A percentile compares a stretch with the other conserved stretches of the same genome.
phyloP scores from a whole-genome alignment of 2,797 vertebrate genomes.

The Octomys mimax region DNA sequence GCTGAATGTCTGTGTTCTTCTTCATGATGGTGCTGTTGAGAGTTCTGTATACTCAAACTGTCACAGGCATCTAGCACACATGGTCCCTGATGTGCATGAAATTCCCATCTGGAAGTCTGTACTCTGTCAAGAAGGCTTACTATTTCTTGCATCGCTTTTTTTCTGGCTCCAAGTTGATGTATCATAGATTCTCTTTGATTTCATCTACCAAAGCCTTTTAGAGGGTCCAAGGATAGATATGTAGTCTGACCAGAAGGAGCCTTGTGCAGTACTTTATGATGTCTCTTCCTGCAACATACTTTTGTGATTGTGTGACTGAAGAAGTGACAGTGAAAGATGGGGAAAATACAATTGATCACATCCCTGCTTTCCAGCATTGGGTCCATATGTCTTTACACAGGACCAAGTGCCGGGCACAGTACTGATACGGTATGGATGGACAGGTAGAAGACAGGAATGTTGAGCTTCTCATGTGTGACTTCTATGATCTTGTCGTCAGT shows the following conservation, averaged over 20 bases:
- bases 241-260: conserved; percentile 64
- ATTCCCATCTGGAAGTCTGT: conserved; percentile 75
- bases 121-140: conserved; percentile 43
- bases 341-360: not conserved
- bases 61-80: conserved; percentile 64
- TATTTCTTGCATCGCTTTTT: not conserved
- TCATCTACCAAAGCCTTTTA: conserved; percentile 58
- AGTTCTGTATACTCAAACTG: conserved; percentile 69
- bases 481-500: conserved; percentile 73
- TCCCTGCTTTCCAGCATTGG: not conserved
- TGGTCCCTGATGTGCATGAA: conserved; percentile 61
- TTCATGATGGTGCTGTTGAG: conserved; percentile 73
- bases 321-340: not conserved
- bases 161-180: conserved; percentile 55
- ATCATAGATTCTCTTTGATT: conserved; percentile 79
- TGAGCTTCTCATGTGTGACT: conserved; percentile 82
- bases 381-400: not conserved
- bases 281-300: not conserved
- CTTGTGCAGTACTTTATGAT: conserved; percentile 59
- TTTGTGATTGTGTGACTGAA: not conserved
- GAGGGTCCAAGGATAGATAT: not conserved
- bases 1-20: conserved; percentile 74
- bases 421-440: not conserved
- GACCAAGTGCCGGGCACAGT: not conserved
- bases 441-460: not conserved